Evolutionary conservation across 2,797 vertebrate species (phyloP).

Genomic region (Phalloptychus januarius): DNA sequence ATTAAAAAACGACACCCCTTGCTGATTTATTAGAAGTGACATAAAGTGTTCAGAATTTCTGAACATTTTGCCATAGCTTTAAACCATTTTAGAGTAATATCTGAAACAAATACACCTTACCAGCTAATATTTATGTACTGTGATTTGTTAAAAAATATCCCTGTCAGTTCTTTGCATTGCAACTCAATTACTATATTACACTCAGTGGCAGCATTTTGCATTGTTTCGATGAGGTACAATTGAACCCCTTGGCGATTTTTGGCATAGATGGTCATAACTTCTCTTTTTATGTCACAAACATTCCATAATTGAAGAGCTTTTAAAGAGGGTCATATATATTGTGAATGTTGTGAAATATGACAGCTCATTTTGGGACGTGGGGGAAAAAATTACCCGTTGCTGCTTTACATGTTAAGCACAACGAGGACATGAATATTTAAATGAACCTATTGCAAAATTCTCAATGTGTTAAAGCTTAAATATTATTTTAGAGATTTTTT

Average conservation of each 20-base stretch:
- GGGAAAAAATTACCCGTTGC: neutral
- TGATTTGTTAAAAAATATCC: neutral
- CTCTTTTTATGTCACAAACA: neutral
- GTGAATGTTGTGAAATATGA: neutral
- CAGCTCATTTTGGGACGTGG: neutral
- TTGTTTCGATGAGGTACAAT: neutral
- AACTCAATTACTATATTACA: neutral
- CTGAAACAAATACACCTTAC: neutral
- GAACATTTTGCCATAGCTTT: neutral
- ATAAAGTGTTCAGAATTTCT: neutral
- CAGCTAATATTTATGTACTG: neutral
- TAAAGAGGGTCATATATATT: neutral
- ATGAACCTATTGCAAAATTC: neutral
- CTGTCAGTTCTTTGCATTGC: neutral
- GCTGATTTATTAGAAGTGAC: neutral
- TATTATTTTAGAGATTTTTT: neutral
- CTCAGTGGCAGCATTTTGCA: neutral
- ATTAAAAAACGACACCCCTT: neutral
- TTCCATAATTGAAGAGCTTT: neutral
- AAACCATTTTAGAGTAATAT: neutral
- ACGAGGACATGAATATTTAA: neutral
- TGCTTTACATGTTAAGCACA: neutral
- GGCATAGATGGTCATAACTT: neutral
- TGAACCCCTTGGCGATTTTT: neutral
- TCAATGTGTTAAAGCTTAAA: neutral